Conservation (phyloP, 1,140 invertebrate genomes). For the Potamilus streckersoni region DNA sequence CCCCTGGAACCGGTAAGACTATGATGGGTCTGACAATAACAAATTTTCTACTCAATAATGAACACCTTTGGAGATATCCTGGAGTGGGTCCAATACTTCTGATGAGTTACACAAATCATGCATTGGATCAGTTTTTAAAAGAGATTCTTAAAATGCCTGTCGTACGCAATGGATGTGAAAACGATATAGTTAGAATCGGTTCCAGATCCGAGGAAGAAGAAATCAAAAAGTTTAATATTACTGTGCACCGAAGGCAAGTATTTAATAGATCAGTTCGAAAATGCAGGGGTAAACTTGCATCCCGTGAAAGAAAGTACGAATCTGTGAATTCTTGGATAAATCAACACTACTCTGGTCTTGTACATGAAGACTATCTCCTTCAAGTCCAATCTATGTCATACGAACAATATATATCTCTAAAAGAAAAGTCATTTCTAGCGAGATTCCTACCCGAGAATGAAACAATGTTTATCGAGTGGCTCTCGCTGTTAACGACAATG, state of each 20-base stretch:
- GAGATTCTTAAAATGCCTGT: constrained; percentile 60
- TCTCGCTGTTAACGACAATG: neutral
- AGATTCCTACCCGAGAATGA: neutral
- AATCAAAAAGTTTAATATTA: constrained; percentile 21
- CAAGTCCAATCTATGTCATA: neutral
- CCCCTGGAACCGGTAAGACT: constrained; percentile 62
- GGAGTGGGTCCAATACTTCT: constrained; percentile 75
- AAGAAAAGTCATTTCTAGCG: neutral
- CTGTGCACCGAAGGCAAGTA: constrained; percentile 5
- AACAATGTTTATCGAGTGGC: neutral
- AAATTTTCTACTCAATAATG: constrained; percentile 56
- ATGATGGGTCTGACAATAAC: constrained; percentile 62
- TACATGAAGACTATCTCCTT: neutral
- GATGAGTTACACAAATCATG: constrained; percentile 89
- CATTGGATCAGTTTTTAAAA: constrained; percentile 87
- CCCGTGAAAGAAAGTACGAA: neutral
- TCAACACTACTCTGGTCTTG: neutral
- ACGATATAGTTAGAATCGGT: constrained; percentile 31
- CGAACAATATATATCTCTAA: neutral
- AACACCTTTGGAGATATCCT: constrained; percentile 35
- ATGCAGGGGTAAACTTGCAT: neutral
- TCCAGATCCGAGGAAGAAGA: constrained; percentile 15
- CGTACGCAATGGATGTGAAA: neutral
- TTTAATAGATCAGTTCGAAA: neutral
- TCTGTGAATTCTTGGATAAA: neutral